Evolutionary conservation across 1,140 invertebrate genomes (phyloP), one percentile per base, ranked within the genome.

Genomic region (Spodoptera litura): DNA sequence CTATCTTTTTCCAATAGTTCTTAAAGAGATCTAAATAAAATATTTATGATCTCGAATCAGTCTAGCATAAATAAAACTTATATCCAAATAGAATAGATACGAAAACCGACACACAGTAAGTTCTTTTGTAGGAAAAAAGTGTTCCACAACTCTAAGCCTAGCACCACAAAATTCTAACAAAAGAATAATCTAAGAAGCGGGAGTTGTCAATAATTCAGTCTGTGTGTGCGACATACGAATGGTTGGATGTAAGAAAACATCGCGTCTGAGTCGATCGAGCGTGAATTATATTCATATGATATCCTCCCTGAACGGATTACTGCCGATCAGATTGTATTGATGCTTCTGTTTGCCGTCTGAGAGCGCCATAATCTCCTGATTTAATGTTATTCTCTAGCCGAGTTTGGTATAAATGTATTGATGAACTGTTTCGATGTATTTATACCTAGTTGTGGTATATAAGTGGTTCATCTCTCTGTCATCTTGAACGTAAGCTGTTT

Each of bases 251-350:
- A 52, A 52, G 79, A 76, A 81, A 76, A 80, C 79, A 79, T 78
- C 58, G 73, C 70, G 72, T 73, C 52, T 72, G 55, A 79, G 38
- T 2, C 78, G 61, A 81, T 81, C 73, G 74, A 78, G 64, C 75
- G 79, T 81, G 79, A 83, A 79, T 78, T 78, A 83, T 81, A 81
- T 83, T 78, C 72, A 80, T 75, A 75, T 72, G 76, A 77, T 82
- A 82, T 56, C 71, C 61, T 52, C 51, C 38, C 58, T 61, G 59
- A 75, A 75, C 59, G 73, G 73, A 75, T 75, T 75, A 75, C 58
- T 75, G 58, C 44, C 20, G 58, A 75, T 75, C 59, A 51, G 73
- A 64, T 51, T 70, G 66, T 51, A 52, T 53, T 52, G 66, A 70
- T 70, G 49, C 66, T 49, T 70, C 66, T 70, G 66, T 70, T 70